A percentile compares a stretch with the other conserved stretches of the same genome.
Evolutionary conservation across 2,113 vertebrate genomes (phyloP).

Genomic region (Canis aureus): DNA sequence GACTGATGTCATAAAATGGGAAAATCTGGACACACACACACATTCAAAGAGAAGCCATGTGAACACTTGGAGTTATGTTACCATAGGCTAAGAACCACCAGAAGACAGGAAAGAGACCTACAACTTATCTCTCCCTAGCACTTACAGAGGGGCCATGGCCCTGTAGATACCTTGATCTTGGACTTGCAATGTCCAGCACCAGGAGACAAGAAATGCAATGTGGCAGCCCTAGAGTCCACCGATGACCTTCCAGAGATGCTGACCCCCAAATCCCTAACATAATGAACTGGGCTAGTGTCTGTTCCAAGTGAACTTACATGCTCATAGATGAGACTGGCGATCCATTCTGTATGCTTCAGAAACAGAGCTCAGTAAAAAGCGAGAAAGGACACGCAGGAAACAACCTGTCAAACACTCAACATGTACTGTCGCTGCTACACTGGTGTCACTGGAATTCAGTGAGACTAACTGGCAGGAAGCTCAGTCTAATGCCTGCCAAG

Average conservation of each 20-base stretch:
- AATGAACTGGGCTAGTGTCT: not conserved
- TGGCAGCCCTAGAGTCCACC: not conserved
- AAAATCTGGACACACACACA: not conserved
- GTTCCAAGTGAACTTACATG: not conserved
- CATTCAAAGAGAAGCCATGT: not conserved
- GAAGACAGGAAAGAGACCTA: not conserved
- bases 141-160: not conserved
- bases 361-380: not conserved
- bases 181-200: not conserved
- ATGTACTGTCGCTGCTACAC: too few species aligned
- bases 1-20: not conserved
- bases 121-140: not conserved
- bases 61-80: not conserved
- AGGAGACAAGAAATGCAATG: not conserved
- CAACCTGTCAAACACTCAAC: not conserved
- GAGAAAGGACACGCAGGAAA: not conserved
- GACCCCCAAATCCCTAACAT: not conserved
- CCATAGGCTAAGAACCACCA: not conserved
- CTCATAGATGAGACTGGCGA: not conserved
- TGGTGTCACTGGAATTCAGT: not conserved
- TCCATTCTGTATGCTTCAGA: not conserved
- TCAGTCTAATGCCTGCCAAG: not conserved
- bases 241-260: not conserved
- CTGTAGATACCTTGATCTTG: not conserved
- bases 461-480: not conserved